Percentiles rank a stretch among this genome's conserved stretches.
These are phyloP conservation scores for Rosalia funebris DNA, from an alignment of 2,888 invertebrate species.

Conservation along the genomic window DNA sequence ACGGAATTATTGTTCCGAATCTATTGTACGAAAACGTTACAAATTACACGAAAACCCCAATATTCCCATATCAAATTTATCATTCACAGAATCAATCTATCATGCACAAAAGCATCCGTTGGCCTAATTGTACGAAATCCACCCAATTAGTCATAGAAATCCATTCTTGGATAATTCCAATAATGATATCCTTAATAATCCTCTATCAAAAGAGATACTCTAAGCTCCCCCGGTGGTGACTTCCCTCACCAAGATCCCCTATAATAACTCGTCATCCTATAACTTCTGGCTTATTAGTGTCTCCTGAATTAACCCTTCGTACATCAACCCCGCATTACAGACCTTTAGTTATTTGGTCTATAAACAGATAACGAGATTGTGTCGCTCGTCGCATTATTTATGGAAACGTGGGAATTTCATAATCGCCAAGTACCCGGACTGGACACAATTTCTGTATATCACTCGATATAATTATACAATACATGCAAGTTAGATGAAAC, in stretches of 20 bases:
- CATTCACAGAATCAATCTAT: not conserved
- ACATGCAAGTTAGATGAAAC: too few relatives aligned
- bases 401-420: constrained; percentile 30
- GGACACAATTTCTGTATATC: too few relatives aligned
- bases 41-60: constrained; percentile 8
- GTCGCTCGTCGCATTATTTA: constrained; percentile 30
- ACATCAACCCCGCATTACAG: constrained; percentile 28
- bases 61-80: constrained; percentile 13
- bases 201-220: constrained; percentile 39
- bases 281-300: constrained; percentile 43
- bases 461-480: too few relatives aligned
- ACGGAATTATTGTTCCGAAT: not conserved
- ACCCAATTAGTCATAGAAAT: constrained; percentile 46
- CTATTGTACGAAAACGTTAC: not conserved
- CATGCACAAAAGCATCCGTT: constrained; percentile 8
- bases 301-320: constrained; percentile 42
- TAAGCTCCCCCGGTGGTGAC: constrained; percentile 33
- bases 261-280: constrained; percentile 42
- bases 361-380: constrained; percentile 37
- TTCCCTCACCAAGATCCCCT: constrained; percentile 37
- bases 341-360: constrained; percentile 28
- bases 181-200: constrained; percentile 46
- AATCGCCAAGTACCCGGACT: not conserved
- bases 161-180: constrained; percentile 40
- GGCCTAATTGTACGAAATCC: constrained; percentile 29